phyloP scores from a whole-genome alignment of 2,113 vertebrate species.

The Donacobius atricapilla region DNA sequence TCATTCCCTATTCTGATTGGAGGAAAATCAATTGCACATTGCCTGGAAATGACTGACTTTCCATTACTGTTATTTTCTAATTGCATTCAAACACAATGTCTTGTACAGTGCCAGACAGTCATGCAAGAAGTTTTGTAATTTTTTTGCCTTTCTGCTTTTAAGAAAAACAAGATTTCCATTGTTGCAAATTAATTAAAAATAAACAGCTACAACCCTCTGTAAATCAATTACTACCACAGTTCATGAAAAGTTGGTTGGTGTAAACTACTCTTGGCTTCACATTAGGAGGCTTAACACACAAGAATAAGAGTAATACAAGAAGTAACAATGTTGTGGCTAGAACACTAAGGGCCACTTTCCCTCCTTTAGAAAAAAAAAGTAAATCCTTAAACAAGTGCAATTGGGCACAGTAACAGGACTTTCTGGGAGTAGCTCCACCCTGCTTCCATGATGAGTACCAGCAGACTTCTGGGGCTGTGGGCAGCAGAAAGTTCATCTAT shows the following conservation, averaged over 20 bases:
- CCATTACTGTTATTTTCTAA: constrained; percentile 77
- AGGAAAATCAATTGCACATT: constrained; percentile 79
- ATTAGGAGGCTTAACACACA: constrained; percentile 54
- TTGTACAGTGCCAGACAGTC: constrained; percentile 56
- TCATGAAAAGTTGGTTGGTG: constrained; percentile 47
- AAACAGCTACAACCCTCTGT: constrained; percentile 33
- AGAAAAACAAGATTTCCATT: constrained; percentile 63
- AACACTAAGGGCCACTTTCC: constrained; percentile 1
- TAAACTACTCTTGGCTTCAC: constrained; percentile 54
- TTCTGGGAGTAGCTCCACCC: background rate
- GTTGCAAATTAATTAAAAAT: constrained; percentile 69
- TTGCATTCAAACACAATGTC: constrained; percentile 69
- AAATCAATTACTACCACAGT: constrained; percentile 55
- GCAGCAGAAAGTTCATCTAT: background rate
- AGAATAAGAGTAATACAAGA: constrained; percentile 49
- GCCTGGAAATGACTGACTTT: constrained; percentile 79
- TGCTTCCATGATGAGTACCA: background rate
- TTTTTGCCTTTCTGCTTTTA: constrained; percentile 46
- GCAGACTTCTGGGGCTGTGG: background rate
- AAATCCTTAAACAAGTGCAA: background rate
- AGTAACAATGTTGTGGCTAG: constrained; percentile 40
- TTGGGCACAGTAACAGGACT: background rate
- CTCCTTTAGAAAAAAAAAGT: background rate
- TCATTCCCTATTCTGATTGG: constrained; percentile 80
- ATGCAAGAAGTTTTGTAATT: constrained; percentile 31